Conservation (phyloP, 2,113 vertebrate species). For the Tetrax tetrax region DNA sequence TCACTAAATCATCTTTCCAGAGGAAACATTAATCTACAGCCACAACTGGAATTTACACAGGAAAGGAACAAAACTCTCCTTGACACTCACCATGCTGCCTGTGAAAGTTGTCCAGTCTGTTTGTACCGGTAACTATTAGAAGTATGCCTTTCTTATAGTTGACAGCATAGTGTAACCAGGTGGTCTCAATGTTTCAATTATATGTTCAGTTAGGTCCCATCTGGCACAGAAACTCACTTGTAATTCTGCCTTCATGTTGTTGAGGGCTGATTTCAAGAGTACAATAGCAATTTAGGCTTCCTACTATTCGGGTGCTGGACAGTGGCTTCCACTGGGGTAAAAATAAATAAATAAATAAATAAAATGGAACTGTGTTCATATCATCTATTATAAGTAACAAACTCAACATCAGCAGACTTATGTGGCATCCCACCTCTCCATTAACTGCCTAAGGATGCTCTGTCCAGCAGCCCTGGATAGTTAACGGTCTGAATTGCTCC, state of each 20-base stretch:
- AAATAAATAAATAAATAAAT: not conserved
- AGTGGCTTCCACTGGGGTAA: not conserved
- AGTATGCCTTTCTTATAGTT: not conserved
- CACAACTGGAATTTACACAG: not conserved
- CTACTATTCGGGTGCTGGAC: not conserved
- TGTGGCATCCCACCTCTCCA: not conserved
- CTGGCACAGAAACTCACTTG: not conserved
- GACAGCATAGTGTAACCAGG: not conserved
- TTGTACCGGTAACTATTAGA: not conserved
- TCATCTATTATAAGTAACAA: not conserved
- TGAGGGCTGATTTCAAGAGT: not conserved
- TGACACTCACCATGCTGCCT: not conserved
- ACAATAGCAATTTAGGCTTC: not conserved
- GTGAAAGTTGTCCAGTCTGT: not conserved
- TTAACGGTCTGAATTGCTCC: not conserved
- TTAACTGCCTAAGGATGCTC: not conserved
- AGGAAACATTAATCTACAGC: not conserved
- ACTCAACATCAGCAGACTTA: not conserved
- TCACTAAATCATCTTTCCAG: not conserved
- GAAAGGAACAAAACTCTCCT: not conserved
- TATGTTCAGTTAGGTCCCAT: not conserved
- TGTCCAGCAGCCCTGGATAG: not conserved
- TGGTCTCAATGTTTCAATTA: constrained; percentile 24
- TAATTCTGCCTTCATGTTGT: not conserved
- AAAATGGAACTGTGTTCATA: not conserved